Evolutionary conservation across 2,113 vertebrate genomes (phyloP).

Genomic region (Passer domesticus): DNA sequence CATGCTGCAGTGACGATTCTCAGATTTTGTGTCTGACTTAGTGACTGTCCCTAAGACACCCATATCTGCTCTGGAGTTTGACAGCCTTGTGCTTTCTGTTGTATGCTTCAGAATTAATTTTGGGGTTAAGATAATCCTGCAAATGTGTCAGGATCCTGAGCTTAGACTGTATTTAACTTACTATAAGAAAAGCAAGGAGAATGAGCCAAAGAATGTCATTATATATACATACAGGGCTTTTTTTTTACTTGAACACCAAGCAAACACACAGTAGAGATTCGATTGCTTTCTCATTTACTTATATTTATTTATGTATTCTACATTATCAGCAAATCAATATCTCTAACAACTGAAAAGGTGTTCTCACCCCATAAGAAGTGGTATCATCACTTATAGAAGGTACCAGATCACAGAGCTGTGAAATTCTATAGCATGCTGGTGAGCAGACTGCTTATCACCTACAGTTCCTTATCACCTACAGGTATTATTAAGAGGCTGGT

Average conservation of each 20-base stretch:
- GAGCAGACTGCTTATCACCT: neutral
- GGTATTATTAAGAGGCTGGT: neutral
- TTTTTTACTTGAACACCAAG: neutral
- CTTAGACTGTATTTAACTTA: neutral
- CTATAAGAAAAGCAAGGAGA: neutral
- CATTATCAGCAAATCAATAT: neutral
- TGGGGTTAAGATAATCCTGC: neutral
- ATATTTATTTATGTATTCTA: neutral
- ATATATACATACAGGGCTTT: neutral
- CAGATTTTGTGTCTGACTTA: neutral
- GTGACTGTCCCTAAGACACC: neutral
- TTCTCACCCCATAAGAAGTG: neutral
- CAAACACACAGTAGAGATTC: neutral
- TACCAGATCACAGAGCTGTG: neutral
- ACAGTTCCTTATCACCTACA: neutral
- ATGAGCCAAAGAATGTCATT: neutral
- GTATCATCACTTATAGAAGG: neutral
- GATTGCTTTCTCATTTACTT: neutral
- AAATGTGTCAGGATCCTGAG: neutral
- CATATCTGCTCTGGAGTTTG: neutral
- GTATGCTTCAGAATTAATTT: neutral
- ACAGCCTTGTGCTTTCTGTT: neutral
- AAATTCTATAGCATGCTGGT: neutral
- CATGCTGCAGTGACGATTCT: accelerated
- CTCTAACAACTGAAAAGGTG: neutral